Evolutionary conservation across 2,797 vertebrate genomes (phyloP).

Genomic region (Pangasius krempfi): DNA sequence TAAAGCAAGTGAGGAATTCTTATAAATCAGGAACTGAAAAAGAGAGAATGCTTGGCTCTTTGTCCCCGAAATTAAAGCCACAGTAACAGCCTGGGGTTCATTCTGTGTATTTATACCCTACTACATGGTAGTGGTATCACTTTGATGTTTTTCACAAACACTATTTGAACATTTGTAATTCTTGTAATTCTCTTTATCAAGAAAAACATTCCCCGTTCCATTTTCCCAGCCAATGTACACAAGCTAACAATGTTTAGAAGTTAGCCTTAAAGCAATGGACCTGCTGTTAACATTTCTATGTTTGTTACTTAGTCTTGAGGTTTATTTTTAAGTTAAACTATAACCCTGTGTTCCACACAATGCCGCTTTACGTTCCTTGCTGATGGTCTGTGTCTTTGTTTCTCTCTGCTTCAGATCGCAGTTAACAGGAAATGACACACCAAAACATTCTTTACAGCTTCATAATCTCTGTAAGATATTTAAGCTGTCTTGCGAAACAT

Average conservation of each 20-base stretch:
- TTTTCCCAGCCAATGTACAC: neutral
- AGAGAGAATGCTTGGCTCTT: constrained; percentile 36
- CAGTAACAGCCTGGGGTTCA: constrained; percentile 30
- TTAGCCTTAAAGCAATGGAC: neutral
- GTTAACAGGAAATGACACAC: constrained; percentile 16
- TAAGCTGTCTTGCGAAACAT: constrained; percentile 19
- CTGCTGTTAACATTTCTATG: neutral
- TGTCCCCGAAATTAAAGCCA: constrained; percentile 16
- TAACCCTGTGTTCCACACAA: neutral
- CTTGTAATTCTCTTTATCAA: neutral
- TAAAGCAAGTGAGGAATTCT: constrained; percentile 6
- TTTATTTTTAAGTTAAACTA: constrained; percentile 2
- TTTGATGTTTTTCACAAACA: constrained; percentile 5
- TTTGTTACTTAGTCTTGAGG: neutral
- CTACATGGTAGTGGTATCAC: constrained; percentile 1
- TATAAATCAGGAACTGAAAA: constrained; percentile 46
- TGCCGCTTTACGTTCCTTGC: neutral
- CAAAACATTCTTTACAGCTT: constrained; percentile 14
- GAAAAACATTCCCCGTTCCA: neutral
- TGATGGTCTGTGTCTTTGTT: constrained; percentile 4
- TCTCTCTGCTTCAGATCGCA: constrained; percentile 22
- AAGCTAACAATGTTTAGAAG: neutral
- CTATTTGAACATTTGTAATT: neutral
- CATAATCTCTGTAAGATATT: constrained; percentile 4
- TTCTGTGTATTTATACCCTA: constrained; percentile 8